Percentiles rank a stretch among this genome's conserved stretches.
Evolutionary conservation across 1,140 invertebrate genomes (phyloP).

Genomic region (Drosophila mayri): DNA sequence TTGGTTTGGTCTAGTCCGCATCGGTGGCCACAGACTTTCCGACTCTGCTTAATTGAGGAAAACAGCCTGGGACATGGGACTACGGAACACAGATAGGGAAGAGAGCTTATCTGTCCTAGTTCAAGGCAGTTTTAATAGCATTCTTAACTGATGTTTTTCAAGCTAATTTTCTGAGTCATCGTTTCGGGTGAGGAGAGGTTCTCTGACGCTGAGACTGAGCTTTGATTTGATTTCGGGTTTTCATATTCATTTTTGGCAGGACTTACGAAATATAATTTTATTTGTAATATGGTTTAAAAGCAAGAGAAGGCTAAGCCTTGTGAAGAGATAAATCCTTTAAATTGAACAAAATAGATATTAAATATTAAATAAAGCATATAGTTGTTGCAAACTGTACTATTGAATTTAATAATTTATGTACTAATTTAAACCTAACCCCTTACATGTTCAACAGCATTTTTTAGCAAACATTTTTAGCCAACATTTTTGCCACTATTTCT

Average conservation of each 20-base stretch:
- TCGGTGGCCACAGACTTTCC: conserved; percentile 15
- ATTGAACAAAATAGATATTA: no score
- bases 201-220: no score
- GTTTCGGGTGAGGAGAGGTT: not conserved
- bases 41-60: conserved; percentile 39
- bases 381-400: no score
- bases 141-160: not conserved
- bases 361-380: no score
- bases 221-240: not conserved
- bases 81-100: conserved; percentile 9
- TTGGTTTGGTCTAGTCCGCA: conserved; percentile 63
- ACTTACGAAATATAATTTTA: no score
- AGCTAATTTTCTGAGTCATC: conserved; percentile 20
- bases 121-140: conserved; percentile 40
- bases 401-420: no score
- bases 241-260: not conserved
- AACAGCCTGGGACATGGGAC: conserved; percentile 11
- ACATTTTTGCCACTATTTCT: not conserved
- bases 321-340: no score
- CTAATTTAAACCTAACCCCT: no score
- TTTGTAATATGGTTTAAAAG: no score
- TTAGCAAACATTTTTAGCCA: not conserved
- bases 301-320: no score
- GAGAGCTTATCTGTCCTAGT: conserved; percentile 48
- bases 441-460: no score